Conservation (phyloP, 2,888 invertebrate genomes). For the Temnothorax ravouxi region DNA sequence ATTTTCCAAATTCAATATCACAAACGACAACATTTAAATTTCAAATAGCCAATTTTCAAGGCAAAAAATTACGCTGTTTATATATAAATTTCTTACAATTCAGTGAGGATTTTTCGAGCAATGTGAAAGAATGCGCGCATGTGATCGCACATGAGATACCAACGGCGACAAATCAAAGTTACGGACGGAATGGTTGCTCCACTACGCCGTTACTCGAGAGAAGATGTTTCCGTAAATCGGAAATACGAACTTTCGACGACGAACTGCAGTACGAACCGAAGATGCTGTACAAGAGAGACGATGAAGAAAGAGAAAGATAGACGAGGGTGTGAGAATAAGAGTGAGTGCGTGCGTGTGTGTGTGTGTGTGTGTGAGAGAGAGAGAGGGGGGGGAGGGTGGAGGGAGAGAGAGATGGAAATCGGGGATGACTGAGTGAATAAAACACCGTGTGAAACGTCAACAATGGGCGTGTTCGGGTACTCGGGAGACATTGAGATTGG, state of each 20-base stretch:
- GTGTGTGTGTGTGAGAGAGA: background rate
- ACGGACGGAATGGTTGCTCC: slow-evolving; percentile 23
- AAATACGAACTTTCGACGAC: slow-evolving; percentile 50
- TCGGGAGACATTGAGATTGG: slow-evolving; percentile 75
- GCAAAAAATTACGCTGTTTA: background rate
- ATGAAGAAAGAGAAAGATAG: slow-evolving; percentile 12
- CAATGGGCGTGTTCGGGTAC: slow-evolving; percentile 54
- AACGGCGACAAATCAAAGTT: slow-evolving; percentile 50
- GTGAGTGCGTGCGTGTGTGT: too few species aligned
- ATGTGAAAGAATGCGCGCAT: background rate
- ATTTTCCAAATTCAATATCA: background rate
- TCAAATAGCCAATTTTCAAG: background rate
- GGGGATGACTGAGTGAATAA: slow-evolving; percentile 41
- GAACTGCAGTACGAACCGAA: slow-evolving; percentile 32
- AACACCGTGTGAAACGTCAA: slow-evolving; percentile 55
- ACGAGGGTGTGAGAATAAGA: too few species aligned
- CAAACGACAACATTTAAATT: background rate
- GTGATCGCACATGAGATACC: slow-evolving; percentile 23
- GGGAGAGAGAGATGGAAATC: slow-evolving; percentile 54
- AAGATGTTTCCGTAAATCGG: slow-evolving; percentile 46
- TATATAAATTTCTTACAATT: slow-evolving; percentile 4
- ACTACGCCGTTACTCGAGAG: slow-evolving; percentile 7
- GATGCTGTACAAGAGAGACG: background rate
- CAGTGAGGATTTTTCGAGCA: background rate
- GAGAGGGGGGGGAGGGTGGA: slow-evolving; percentile 20